These are phyloP conservation scores for Meta bourneti DNA, from an alignment of 2,888 invertebrate species.

Conservation along the genomic window DNA sequence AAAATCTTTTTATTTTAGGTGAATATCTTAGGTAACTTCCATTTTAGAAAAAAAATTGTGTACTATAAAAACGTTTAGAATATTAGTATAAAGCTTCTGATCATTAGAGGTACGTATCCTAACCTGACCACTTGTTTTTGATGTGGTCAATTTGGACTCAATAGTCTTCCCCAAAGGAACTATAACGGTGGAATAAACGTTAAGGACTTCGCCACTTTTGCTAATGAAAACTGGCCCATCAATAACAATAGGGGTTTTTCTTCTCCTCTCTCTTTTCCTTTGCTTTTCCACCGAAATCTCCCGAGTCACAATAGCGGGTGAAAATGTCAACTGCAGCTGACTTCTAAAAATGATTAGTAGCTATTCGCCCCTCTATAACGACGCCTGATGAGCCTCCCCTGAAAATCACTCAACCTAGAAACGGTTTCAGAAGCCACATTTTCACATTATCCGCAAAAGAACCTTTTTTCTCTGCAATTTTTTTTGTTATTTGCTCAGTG, in stretches of 20 bases:
- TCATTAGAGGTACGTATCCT: too few relatives aligned
- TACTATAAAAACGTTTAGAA: too few relatives aligned
- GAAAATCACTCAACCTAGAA: conserved; percentile 70
- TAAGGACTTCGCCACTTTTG: conserved; percentile 44
- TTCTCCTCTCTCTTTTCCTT: conserved; percentile 11
- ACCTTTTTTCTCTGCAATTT: conserved; percentile 9
- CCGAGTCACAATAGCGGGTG: conserved; percentile 61
- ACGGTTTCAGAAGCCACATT: conserved; percentile 63
- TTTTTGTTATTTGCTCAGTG: conserved; percentile 8
- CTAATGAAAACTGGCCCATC: conserved; percentile 67
- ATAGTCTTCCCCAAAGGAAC: neutral
- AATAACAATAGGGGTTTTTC: conserved; percentile 55
- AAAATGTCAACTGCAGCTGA: conserved; percentile 74
- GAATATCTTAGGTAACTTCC: too few relatives aligned
- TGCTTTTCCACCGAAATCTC: conserved; percentile 17
- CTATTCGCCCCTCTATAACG: conserved; percentile 52
- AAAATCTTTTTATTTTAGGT: too few relatives aligned
- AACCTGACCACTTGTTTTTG: too few relatives aligned
- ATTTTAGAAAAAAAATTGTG: too few relatives aligned
- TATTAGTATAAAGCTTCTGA: too few relatives aligned
- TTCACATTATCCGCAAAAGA: conserved; percentile 66
- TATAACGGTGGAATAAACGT: conserved; percentile 29
- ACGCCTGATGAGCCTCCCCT: conserved; percentile 62
- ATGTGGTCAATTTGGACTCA: neutral
- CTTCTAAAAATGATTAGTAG: conserved; percentile 74